phyloP scores from a whole-genome alignment of 2,797 vertebrate genomes.

The Todus mexicanus region DNA sequence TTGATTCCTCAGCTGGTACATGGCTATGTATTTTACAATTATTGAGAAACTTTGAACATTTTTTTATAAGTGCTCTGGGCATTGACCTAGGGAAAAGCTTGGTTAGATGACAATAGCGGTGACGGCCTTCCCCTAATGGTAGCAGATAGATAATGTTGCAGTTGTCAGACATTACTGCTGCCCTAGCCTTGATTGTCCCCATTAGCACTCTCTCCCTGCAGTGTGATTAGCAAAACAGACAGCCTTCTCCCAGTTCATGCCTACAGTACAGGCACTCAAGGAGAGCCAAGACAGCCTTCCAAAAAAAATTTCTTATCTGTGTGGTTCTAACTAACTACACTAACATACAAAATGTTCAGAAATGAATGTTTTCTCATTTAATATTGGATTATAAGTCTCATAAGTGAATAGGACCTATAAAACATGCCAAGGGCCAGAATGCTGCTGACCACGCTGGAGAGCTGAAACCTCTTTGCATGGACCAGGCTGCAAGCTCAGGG shows the following conservation, averaged over 20 bases:
- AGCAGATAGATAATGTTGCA: background rate
- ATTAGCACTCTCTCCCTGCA: background rate
- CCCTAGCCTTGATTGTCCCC: background rate
- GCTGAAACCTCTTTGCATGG: background rate
- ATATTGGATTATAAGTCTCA: background rate
- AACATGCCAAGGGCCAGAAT: background rate
- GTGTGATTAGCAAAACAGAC: background rate
- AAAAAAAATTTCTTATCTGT: background rate
- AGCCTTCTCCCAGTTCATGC: background rate
- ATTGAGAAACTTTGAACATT: background rate
- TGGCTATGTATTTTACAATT: slow-evolving; percentile 2
- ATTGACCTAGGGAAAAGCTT: slow-evolving; percentile 28
- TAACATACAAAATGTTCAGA: background rate
- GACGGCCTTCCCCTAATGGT: background rate
- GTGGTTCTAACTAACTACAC: background rate
- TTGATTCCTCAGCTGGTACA: slow-evolving; percentile 9
- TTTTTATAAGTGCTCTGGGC: slow-evolving; percentile 1
- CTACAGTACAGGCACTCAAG: background rate
- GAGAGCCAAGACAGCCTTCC: background rate
- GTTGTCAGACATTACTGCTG: background rate
- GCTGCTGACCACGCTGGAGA: background rate
- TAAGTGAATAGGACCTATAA: background rate
- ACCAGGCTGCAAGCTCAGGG: background rate
- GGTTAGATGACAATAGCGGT: background rate
- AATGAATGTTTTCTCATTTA: background rate